phyloP scores from a whole-genome alignment of 1,140 invertebrate genomes.

The Heliconius melpomene region DNA sequence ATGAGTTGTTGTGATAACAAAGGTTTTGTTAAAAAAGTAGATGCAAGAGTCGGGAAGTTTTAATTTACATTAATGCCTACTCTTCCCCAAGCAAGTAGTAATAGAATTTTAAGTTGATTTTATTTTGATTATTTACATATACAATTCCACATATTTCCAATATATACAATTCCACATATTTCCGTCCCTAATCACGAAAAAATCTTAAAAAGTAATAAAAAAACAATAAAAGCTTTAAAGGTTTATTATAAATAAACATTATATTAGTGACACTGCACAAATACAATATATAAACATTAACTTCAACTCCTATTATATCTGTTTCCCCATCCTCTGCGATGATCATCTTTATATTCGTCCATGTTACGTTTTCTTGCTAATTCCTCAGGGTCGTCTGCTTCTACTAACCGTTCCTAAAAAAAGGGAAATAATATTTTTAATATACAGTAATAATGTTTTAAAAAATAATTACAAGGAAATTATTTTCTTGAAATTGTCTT shows the following conservation, averaged over 20 bases:
- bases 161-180: too few relatives aligned
- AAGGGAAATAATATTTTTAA: background rate
- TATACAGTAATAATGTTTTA: background rate
- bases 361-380: constrained; percentile 85
- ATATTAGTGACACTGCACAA: background rate
- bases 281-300: background rate
- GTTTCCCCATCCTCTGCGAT: constrained; percentile 94
- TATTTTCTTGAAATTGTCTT: too few relatives aligned
- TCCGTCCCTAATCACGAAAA: too few relatives aligned
- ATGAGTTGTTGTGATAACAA: too few relatives aligned
- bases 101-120: too few relatives aligned
- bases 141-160: too few relatives aligned
- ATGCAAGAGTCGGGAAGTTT: too few relatives aligned
- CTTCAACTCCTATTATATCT: constrained; percentile 90
- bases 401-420: constrained; percentile 82
- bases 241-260: constrained; percentile 1
- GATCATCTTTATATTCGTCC: constrained; percentile 97
- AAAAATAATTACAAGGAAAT: too few relatives aligned
- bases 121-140: too few relatives aligned
- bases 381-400: constrained; percentile 89
- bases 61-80: too few relatives aligned
- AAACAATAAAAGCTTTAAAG: background rate
- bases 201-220: background rate
- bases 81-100: too few relatives aligned
- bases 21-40: too few relatives aligned